Evolutionary conservation across 23 tunicate genomes (phyloP).

Genomic region (Oikopleura dioica): DNA sequence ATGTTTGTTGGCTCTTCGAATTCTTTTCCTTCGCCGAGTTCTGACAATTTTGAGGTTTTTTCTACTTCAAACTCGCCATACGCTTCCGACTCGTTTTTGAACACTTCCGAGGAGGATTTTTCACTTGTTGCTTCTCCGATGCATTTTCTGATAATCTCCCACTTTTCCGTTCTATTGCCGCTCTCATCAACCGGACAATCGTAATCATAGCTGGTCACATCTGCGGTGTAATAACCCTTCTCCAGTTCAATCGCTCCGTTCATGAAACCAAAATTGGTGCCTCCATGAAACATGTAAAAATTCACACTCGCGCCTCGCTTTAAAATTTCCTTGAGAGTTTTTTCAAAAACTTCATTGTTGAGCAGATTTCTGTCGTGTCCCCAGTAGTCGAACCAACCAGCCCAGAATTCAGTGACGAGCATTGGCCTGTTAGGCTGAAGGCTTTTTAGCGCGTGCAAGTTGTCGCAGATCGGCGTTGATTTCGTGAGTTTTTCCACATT

Average conservation of each 20-base stretch:
- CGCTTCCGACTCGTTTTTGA: no score
- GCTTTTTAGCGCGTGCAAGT: not conserved
- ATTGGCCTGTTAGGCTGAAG: conserved; percentile 15
- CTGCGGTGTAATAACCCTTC: conserved; percentile 15
- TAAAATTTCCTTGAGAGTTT: conserved; percentile 15
- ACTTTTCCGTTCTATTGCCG: conserved; percentile 22
- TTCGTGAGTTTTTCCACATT: not conserved
- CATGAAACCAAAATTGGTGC: conserved; percentile 88
- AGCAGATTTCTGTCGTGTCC: conserved; percentile 14
- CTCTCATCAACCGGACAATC: conserved; percentile 72
- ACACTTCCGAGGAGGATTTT: no score
- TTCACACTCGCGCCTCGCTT: conserved; percentile 38
- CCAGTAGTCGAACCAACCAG: conserved; percentile 98
- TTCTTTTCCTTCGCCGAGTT: no score
- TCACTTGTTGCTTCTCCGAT: no score
- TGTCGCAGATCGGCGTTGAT: not conserved
- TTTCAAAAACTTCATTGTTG: conserved; percentile 16
- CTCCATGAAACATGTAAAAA: conserved; percentile 87
- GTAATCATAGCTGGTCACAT: conserved; percentile 84
- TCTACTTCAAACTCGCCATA: no score
- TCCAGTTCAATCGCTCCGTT: conserved; percentile 35
- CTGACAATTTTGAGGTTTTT: no score
- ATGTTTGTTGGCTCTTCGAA: no score
- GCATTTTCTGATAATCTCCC: not conserved
- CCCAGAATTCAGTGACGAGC: conserved; percentile 34